phyloP scores from a whole-genome alignment of 2,888 invertebrate species.

The Hypolimnas misippus region DNA sequence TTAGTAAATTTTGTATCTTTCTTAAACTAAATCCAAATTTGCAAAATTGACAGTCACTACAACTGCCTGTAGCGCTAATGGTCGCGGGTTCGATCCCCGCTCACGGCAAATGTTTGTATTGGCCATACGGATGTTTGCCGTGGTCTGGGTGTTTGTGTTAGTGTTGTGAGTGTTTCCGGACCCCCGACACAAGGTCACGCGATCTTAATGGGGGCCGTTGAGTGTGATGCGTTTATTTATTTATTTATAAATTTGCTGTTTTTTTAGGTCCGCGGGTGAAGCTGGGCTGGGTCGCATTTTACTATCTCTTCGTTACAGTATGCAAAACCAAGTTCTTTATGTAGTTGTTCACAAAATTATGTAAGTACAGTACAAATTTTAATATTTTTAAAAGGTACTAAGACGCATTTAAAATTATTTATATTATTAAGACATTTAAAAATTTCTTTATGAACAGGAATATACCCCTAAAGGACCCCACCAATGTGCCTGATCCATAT shows the following conservation, averaged over 20 bases:
- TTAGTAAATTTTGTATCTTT: too few species aligned
- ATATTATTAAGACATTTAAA: background rate
- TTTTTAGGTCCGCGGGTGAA: conserved; percentile 89
- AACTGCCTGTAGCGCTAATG: too few species aligned
- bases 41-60: too few species aligned
- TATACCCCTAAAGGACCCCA: conserved; percentile 91
- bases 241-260: too few species aligned
- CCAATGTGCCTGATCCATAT: conserved; percentile 94
- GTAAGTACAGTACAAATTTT: conserved; percentile 84
- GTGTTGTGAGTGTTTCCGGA: too few species aligned
- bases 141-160: too few species aligned
- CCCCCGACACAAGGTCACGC: too few species aligned
- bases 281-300: conserved; percentile 92
- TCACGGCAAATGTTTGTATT: too few species aligned
- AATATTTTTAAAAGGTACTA: background rate
- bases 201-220: too few species aligned
- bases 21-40: background rate
- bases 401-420: background rate
- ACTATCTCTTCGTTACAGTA: conserved; percentile 93
- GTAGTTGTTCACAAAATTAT: conserved; percentile 95
- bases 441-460: conserved; percentile 78
- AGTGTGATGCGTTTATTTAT: too few species aligned
- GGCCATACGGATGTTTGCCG: too few species aligned
- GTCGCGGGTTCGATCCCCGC: too few species aligned
- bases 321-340: conserved; percentile 91